Evolutionary conservation across 2,113 vertebrate species (phyloP), one percentile per base, ranked within the genome.

Genomic region (Chitala chitala): DNA sequence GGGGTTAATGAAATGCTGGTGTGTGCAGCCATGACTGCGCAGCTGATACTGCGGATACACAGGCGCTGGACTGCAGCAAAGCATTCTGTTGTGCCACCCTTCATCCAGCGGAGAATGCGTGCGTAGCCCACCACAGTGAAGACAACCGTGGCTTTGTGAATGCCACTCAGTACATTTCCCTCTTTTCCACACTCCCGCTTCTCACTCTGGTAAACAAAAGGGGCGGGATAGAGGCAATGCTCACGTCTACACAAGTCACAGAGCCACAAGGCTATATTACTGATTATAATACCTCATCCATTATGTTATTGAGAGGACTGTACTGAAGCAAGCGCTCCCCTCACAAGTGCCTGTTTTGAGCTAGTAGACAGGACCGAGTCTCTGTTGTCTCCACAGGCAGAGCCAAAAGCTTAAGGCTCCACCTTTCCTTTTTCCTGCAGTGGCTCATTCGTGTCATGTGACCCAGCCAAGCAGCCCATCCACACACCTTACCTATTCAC

Each of bases 111-210:
- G 69, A 50, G 68, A 44, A 74, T 73, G 50, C 75, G 64, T 73
- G 42, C 38, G 9, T 71, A 70, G 51, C 55, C 64, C 59, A 22
- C 50, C 48, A 33, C 65, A 36, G 70, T 58, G 59, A 63, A n/a
- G 33, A 72, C 71, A 72, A 46, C 69, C 65, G 71, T 68, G 75
- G 56, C 71, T 72, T 64, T 64, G 72, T 59, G 36, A 29, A 9
- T 56, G 24, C 40, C 54, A 74, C 70, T 33, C 54, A 20, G 33
- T 4, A 44, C 24, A 38, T 44, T 40, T n/a, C 42, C 63, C 36
- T n/a, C 40, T 44, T 40, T 33, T 42, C 42, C 17, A 8, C 40
- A 59, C 56, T 59, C 33, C 12, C 55, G 26, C 17, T 13, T 29
- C 56, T 15, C 1, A 17, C 15, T 4, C 56, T 15, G 26, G 5